phyloP scores from a whole-genome alignment of 1,140 invertebrate genomes.

The Stenopsyche tienmushanensis region DNA sequence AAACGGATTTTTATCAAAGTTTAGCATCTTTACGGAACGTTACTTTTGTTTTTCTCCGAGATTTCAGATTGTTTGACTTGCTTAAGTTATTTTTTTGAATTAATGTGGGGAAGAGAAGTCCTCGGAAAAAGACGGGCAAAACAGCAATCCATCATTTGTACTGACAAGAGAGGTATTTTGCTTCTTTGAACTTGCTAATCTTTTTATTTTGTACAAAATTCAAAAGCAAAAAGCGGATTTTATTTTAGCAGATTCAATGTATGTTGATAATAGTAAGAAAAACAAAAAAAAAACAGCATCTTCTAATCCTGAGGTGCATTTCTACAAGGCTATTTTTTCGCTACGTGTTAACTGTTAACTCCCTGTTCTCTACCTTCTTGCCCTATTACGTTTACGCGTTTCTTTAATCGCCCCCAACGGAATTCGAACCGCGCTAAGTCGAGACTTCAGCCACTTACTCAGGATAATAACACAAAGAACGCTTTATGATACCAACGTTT shows the following conservation, averaged over 20 bases:
- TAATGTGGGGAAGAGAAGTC: slow-evolving; percentile 29
- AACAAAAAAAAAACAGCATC: too few relatives aligned
- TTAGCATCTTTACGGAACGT: slow-evolving; percentile 40
- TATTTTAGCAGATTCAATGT: too few relatives aligned
- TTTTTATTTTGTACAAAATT: too few relatives aligned
- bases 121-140: slow-evolving; percentile 23
- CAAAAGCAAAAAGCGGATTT: too few relatives aligned
- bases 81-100: slow-evolving; percentile 41
- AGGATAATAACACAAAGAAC: slow-evolving; percentile 30
- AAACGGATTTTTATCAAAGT: slow-evolving; percentile 40
- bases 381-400: slow-evolving; percentile 54
- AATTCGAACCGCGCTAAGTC: slow-evolving; percentile 31
- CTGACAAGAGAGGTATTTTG: slow-evolving; percentile 33
- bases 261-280: too few relatives aligned
- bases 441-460: slow-evolving; percentile 35
- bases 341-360: slow-evolving; percentile 53
- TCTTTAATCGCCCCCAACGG: slow-evolving; percentile 51
- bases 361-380: slow-evolving; percentile 45
- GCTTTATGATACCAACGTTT: slow-evolving; percentile 12
- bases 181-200: too few relatives aligned
- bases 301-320: slow-evolving; percentile 49
- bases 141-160: slow-evolving; percentile 38
- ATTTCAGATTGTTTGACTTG: slow-evolving; percentile 41
- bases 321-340: slow-evolving; percentile 47
- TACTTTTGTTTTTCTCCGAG: slow-evolving; percentile 39